Base-by-base conservation (phyloP, 2,888 invertebrate genomes). In the Trissonchulus latispiculum region DNA sequence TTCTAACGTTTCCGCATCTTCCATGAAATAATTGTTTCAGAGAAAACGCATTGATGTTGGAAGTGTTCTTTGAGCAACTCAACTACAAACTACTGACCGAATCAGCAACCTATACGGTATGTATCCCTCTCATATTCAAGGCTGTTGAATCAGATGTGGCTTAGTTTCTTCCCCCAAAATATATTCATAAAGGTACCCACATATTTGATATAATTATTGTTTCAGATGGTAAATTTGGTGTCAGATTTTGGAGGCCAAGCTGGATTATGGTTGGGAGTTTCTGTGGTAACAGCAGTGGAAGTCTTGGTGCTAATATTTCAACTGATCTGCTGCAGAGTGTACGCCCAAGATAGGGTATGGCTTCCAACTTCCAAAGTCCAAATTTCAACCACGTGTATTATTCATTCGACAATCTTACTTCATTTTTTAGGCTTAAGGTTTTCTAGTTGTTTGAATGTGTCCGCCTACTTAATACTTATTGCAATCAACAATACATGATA, bases 221-320 rank as follows among this genome's bases (percentile, higher is more conserved):
- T 71, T 36, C 78, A 82, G 81, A 78, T 78, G 1, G 77, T 79
- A 75, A 81, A 79, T 71, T 76, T 82, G 73, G 79, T 81, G n/a
- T 81, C 80, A 33, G 82, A 82, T 72, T 77, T 82, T n/a, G 82
- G 82, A 0, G 82, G 81, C 8, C 81, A 82, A 72, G 77, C 81
- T 23, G 82, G 82, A 0, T 75, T 82, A 36, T 82, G 81, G 81
- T 75, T 82, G 0, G 82, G 82, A 2, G 75, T 82, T 32, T 80
- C 81, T 0, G 80, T 80, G 66, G 79, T 82, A 33, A 81, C 82
- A 0, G 70, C 80, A 8, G 80, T 81, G 3, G 82, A 82, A 71
- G 75, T 81, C 28, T 73, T 80, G 8, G 72, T 71, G 28, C 72
- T 71, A 8, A 3, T 71, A 18, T 35, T 35, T 29, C 72, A 70